These are phyloP conservation scores for Sinohyriopsis cumingii DNA, from an alignment of 2,888 invertebrate species.

Conservation along the genomic window DNA sequence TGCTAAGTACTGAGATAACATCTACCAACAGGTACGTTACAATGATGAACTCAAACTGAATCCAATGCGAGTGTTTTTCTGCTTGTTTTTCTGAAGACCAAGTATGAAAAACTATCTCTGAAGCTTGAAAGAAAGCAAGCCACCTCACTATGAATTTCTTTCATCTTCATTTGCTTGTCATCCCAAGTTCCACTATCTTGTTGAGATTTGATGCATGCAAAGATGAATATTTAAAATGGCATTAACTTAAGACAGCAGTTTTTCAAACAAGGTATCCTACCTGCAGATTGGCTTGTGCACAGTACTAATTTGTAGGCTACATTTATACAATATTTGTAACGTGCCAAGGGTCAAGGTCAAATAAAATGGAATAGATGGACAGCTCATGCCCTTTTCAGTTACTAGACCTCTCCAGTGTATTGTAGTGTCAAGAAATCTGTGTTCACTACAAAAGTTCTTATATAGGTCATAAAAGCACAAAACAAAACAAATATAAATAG, in stretches of 20 bases:
- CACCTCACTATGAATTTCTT: slow-evolving; percentile 11
- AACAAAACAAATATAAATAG: no score
- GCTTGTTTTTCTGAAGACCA: slow-evolving; percentile 16
- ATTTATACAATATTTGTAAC: no score
- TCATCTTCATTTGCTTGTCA: slow-evolving; percentile 13
- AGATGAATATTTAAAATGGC: slow-evolving; percentile 16
- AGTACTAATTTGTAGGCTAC: slow-evolving; percentile 13
- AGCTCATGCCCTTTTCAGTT: no score
- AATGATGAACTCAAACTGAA: slow-evolving; percentile 8
- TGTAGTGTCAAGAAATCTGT: no score
- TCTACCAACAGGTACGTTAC: slow-evolving; percentile 4
- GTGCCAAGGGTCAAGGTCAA: no score
- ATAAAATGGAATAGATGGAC: no score
- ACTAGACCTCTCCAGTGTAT: no score
- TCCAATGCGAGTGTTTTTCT: slow-evolving; percentile 7
- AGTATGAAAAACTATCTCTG: slow-evolving; percentile 11
- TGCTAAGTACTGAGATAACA: slow-evolving; percentile 11
- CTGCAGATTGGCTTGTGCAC: slow-evolving; percentile 13
- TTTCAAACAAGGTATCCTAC: slow-evolving; percentile 10
- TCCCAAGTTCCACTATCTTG: slow-evolving; percentile 4
- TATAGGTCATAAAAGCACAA: no score
- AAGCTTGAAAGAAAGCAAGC: slow-evolving; percentile 12
- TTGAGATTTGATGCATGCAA: slow-evolving; percentile 6
- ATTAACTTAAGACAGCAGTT: slow-evolving; percentile 9
- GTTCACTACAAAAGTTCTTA: no score